Percentiles rank a stretch among this genome's conserved stretches.
Conservation (phyloP, 2,888 invertebrate species). For the Diloba caeruleocephala region DNA sequence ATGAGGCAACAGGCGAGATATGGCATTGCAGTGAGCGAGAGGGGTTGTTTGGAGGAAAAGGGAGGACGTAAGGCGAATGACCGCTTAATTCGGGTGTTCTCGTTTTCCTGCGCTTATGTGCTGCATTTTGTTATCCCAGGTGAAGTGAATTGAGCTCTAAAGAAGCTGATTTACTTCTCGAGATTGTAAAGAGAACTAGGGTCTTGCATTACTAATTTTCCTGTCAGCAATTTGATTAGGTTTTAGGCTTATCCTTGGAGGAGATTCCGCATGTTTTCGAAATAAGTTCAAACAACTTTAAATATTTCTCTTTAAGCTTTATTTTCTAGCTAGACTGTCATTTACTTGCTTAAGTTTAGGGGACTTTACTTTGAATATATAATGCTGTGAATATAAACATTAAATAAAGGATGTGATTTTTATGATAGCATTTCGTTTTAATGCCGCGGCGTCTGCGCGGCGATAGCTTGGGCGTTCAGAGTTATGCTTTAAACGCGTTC, state of each 20-base stretch:
- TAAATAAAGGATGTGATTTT: too few relatives aligned
- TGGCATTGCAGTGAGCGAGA: slow-evolving; percentile 33
- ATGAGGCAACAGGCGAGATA: slow-evolving; percentile 22
- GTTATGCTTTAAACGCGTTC: too few relatives aligned
- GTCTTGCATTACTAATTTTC: slow-evolving; percentile 25
- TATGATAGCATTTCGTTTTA: too few relatives aligned
- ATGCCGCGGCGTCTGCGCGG: too few relatives aligned
- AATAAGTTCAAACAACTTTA: slow-evolving; percentile 28
- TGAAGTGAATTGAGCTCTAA: slow-evolving; percentile 16
- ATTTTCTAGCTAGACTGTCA: background rate
- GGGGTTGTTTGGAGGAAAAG: slow-evolving; percentile 18
- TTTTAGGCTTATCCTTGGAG: slow-evolving; percentile 11
- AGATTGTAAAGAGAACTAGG: slow-evolving; percentile 12
- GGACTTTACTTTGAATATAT: background rate
- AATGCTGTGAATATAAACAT: too few relatives aligned
- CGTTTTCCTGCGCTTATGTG: slow-evolving; percentile 13
- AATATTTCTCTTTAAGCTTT: background rate
- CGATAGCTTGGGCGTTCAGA: too few relatives aligned
- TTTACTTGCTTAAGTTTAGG: slow-evolving; percentile 4
- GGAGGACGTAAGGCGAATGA: slow-evolving; percentile 33
- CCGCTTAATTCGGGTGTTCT: slow-evolving; percentile 41
- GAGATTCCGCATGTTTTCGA: slow-evolving; percentile 11
- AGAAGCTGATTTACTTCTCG: slow-evolving; percentile 15
- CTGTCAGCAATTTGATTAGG: slow-evolving; percentile 25
- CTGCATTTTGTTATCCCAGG: slow-evolving; percentile 25